Evolutionary conservation across 2,888 invertebrate species (phyloP), one percentile per base, ranked within the genome.

Genomic region (Andrena hattorfiana): DNA sequence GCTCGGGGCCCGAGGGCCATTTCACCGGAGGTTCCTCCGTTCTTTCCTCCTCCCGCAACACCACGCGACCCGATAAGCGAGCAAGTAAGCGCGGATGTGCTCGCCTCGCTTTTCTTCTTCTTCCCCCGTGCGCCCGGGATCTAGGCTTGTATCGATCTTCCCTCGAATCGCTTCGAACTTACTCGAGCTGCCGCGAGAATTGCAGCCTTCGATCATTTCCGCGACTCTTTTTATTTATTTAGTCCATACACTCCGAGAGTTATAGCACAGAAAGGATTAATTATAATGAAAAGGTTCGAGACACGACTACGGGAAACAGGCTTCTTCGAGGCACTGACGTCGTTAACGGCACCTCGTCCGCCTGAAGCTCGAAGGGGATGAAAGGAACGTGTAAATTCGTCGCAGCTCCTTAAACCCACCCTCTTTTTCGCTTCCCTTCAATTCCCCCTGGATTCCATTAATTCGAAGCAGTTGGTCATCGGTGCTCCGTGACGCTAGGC

Each of bases 1-100:
- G 90, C 84, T 87, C 81, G 86, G 88, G 83, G 87, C 84, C 87
- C 84, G 84, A 83, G 85, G 86, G 85, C 87, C 87, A 87, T 87
- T 89, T 87, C 86, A 80, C 81, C 77, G 79, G 81, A 83, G 81
- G 63, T 69, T 68, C 51, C 49, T 48, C 51, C 67, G 63, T 73
- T 68, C 75, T 78, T 69, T 66, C 64, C 72, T 64, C 64, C 64
- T 51, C 69, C 32, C n/a, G 16, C 13, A 16, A 42, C 28, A 16
- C 42, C 54, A 48, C 56, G 42, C 70, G 59, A 26, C 54, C 63
- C 56, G 49, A 75, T 72, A 59, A 77, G 54, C 35, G 8, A 67
- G 51, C 68, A 63, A 63, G 73, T 76, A 77, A 71, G 66, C 76
- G 77, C 56, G 69, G 10, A 62, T 26, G 48, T 26, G 23, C 23